These are phyloP conservation scores for Leptinotarsa defecta DNA, from an alignment of 1,140 invertebrate species.

Conservation along the genomic window DNA sequence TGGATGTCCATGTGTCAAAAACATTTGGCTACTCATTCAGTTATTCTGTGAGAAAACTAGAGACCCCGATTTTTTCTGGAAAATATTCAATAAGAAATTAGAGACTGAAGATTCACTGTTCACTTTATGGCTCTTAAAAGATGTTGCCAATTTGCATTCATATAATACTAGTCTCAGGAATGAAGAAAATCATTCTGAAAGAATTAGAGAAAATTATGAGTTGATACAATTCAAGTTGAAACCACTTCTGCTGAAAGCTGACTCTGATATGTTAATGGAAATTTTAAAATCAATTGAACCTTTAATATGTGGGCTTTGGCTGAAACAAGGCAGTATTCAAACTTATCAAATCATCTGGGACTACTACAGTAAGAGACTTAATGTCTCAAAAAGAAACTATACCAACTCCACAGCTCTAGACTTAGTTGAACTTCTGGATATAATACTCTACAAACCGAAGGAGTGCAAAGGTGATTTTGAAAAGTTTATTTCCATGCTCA, in stretches of 20 bases:
- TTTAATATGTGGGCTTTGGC: constrained; percentile 43
- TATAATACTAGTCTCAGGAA: constrained; percentile 29
- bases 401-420: constrained; percentile 29
- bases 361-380: constrained; percentile 49
- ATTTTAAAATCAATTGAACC: constrained; percentile 44
- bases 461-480: constrained; percentile 47
- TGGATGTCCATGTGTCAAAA: constrained; percentile 41
- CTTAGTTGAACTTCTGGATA: constrained; percentile 38
- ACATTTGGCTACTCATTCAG: constrained; percentile 38
- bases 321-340: constrained; percentile 43
- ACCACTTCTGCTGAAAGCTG: constrained; percentile 31
- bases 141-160: constrained; percentile 32
- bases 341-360: constrained; percentile 48
- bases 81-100: constrained; percentile 39
- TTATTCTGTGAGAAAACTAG: constrained; percentile 34
- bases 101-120: constrained; percentile 35
- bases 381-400: constrained; percentile 38
- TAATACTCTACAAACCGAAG: constrained; percentile 32
- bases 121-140: constrained; percentile 37
- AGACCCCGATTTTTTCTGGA: constrained; percentile 40
- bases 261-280: constrained; percentile 28
- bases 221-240: constrained; percentile 42
- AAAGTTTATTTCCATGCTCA: constrained; percentile 46
- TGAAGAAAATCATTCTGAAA: constrained; percentile 26
- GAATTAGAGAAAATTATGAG: constrained; percentile 40